Evolutionary conservation across 2,888 invertebrate genomes (phyloP), one percentile per base, ranked within the genome.

Genomic region (Odontocerum albicorne): DNA sequence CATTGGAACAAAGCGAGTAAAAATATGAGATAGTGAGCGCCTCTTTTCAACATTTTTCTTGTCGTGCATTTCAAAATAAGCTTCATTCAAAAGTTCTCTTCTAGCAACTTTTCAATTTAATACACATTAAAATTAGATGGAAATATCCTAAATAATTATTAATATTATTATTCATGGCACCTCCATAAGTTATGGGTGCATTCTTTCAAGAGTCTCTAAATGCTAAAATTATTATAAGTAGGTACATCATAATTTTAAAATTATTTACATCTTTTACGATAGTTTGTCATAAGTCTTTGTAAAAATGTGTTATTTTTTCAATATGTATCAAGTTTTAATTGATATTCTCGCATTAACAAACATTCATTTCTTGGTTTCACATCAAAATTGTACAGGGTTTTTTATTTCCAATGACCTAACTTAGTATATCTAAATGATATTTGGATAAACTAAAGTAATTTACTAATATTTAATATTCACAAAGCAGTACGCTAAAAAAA

Each of bases 241-340:
- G 27, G 10, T 42, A 42, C 32, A 16, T 50, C 32, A 33, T 21
- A 42, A n/a, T 38, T 33, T 50, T 42, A 21, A 50, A 40, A 47
- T 49, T 54, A 54, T 54, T 35, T 49, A 54, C 54, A 54, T 8
- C 35, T 40, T 49, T 54, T 53, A 46, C 33, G 45, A 39, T 39
- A 53, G 46, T 46, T 39, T 53, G 52, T 53, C 52, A 46, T 46
- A 54, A 54, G 53, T 54, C 53, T 42, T 53, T 35, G 12, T 8
- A 35, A n/a, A 35, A n/a, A n/a, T n/a, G n/a, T n/a, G n/a, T n/a
- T n/a, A n/a, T n/a, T n/a, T n/a, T n/a, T n/a, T n/a, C n/a, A n/a
- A n/a, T n/a, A n/a, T n/a, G n/a, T n/a, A n/a, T n/a, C n/a, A n/a
- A n/a, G n/a, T n/a, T n/a, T n/a, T n/a, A n/a, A n/a, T n/a, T n/a